A percentile compares a stretch with the other conserved stretches of the same genome.
Evolutionary conservation across 2,888 invertebrate genomes (phyloP).

Genomic region (Dendrolimus pini): DNA sequence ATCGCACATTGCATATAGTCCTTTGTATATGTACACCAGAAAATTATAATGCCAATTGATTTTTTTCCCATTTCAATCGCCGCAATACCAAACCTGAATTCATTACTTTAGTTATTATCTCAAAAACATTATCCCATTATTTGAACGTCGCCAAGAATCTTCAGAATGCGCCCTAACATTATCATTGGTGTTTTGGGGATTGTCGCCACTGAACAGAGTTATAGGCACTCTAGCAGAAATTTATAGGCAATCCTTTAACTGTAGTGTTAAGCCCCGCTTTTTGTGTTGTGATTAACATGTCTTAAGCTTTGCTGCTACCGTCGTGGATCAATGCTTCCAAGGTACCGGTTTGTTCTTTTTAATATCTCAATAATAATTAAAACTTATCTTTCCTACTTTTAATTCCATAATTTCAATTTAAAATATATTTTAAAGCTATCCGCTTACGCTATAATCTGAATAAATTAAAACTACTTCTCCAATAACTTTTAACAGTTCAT

Average conservation of each 20-base stretch:
- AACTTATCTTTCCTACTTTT: constrained; percentile 31
- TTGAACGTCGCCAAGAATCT: constrained; percentile 19
- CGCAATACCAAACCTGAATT: background rate
- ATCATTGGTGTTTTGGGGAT: constrained; percentile 36
- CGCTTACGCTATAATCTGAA: constrained; percentile 49
- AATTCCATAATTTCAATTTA: constrained; percentile 35
- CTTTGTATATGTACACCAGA: constrained; percentile 30
- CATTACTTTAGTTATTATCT: background rate
- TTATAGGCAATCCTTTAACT: constrained; percentile 39
- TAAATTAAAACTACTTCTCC: background rate
- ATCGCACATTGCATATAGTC: constrained; percentile 28
- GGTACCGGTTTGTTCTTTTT: constrained; percentile 33
- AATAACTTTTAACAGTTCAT: background rate
- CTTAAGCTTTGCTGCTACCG: constrained; percentile 70
- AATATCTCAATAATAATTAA: background rate
- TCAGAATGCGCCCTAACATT: constrained; percentile 39
- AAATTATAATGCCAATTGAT: background rate
- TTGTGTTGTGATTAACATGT: constrained; percentile 67
- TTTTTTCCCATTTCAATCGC: background rate
- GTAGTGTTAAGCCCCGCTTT: constrained; percentile 48
- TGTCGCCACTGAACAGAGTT: constrained; percentile 24
- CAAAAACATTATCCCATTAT: constrained; percentile 15
- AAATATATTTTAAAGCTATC: constrained; percentile 39
- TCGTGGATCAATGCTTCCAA: constrained; percentile 66
- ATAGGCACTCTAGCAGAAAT: constrained; percentile 17